Evolutionary conservation across 1,140 invertebrate genomes (phyloP).

Genomic region (Physella acuta): DNA sequence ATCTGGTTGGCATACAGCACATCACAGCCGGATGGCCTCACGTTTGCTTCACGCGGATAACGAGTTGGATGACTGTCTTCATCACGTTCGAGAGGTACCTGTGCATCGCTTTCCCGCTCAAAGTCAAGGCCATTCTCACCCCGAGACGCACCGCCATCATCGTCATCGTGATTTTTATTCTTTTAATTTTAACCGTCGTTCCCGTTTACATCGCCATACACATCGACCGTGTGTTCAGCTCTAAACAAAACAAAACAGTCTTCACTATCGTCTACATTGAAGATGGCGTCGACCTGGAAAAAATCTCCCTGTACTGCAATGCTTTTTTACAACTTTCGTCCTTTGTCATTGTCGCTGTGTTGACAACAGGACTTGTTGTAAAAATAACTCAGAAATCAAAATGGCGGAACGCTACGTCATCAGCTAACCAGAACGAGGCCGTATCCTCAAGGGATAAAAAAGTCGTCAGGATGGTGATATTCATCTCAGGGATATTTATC

Average conservation of each 20-base stretch:
- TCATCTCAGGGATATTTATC: constrained; percentile 8
- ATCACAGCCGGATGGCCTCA: not conserved
- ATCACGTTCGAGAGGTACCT: constrained; percentile 4
- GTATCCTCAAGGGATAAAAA: not conserved
- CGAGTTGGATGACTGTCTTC: constrained; percentile 8
- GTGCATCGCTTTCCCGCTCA: constrained; percentile 13
- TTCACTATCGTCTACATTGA: not conserved
- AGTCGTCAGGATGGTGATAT: not conserved
- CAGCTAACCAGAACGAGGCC: not conserved
- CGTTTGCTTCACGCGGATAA: constrained; percentile 1
- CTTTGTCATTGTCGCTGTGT: constrained; percentile 2
- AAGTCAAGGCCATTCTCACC: not conserved
- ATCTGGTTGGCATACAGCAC: not conserved
- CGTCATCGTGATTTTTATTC: not conserved
- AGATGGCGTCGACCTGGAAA: not conserved
- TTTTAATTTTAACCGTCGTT: not conserved
- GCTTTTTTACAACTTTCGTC: not conserved
- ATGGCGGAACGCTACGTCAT: not conserved
- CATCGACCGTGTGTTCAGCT: not conserved
- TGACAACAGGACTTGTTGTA: not conserved
- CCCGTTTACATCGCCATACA: not conserved
- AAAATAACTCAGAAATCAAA: not conserved
- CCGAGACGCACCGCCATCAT: not conserved
- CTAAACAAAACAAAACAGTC: not conserved
- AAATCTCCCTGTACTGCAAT: not conserved